Conservation (phyloP, 2,113 vertebrate genomes). For the Sturnira hondurensis region DNA sequence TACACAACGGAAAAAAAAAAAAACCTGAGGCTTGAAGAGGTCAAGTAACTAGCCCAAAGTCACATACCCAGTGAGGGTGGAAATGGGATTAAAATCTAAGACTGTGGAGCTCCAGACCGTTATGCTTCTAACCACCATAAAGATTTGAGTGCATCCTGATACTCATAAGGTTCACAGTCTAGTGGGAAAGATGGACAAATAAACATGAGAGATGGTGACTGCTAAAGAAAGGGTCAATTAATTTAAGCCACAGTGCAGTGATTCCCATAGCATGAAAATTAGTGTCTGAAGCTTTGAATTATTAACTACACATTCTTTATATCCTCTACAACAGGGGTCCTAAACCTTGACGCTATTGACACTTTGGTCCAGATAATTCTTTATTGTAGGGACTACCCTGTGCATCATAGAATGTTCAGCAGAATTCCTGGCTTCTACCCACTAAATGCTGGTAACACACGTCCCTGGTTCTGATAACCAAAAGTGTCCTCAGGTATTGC, state of each 20-base stretch:
- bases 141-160: neutral
- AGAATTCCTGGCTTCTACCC: neutral
- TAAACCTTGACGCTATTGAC: neutral
- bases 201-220: neutral
- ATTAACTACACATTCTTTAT: neutral
- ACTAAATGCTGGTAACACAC: neutral
- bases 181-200: neutral
- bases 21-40: neutral
- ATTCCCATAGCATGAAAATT: neutral
- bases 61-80: neutral
- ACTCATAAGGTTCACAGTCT: neutral
- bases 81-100: neutral
- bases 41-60: neutral
- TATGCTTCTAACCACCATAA: neutral
- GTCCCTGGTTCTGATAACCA: neutral
- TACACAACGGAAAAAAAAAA: constrained; percentile 55
- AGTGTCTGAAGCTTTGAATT: neutral
- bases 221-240: neutral
- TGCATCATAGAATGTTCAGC: neutral
- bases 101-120: neutral
- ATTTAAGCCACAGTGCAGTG: neutral
- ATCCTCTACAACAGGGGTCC: neutral
- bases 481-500: neutral
- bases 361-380: neutral
- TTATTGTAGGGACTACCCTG: neutral